Base-by-base conservation (phyloP, 2,888 invertebrate species). In the Dioctria linearis region DNA sequence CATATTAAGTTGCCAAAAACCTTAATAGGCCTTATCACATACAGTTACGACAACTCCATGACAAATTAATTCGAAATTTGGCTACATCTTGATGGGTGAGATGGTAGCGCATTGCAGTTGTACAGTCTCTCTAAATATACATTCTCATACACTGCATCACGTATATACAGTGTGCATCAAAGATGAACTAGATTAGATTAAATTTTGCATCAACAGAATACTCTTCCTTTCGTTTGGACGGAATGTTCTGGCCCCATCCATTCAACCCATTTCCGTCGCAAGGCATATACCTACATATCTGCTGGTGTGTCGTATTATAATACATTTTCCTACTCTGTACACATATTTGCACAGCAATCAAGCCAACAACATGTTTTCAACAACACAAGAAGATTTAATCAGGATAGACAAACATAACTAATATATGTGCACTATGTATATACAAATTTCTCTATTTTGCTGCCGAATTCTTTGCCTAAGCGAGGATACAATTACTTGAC, bases 1-100 rank as follows among this genome's bases (percentile, higher is more conserved):
- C 2, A 25, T 25, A 25, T 25, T 25, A 25, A 25, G 2, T 25
- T 1, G 25, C 25, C 25, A 25, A 25, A 25, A 25, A 25, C 2
- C 25, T 25, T 25, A 25, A 25, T 25, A 1, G 25, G 25, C 2
- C 25, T 25, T 25, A 25, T 25, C 25, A 25, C 25, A 25, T 25
- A 46, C 49, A 71, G 51, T 51, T 8, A 39, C 40, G 51, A 37
- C 46, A 71, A 71, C 71, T 42, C 46, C 5, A 71, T 54, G 71
- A 71, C 51, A 71, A 71, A 71, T 71, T 71, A 71, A 54, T 71
- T 71, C 39, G 40, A 39, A 71, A 51, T 71, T 51, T 25, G 71
- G 54, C 5, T 71, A 39, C 54, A 71, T 71, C 51, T 71, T 9
- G 66, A 40, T 6, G 54, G 46, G 43, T n/a, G 46, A 43, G 67